Base-by-base conservation (phyloP, 1,140 invertebrate genomes). In the Neocloeon triangulifer region DNA sequence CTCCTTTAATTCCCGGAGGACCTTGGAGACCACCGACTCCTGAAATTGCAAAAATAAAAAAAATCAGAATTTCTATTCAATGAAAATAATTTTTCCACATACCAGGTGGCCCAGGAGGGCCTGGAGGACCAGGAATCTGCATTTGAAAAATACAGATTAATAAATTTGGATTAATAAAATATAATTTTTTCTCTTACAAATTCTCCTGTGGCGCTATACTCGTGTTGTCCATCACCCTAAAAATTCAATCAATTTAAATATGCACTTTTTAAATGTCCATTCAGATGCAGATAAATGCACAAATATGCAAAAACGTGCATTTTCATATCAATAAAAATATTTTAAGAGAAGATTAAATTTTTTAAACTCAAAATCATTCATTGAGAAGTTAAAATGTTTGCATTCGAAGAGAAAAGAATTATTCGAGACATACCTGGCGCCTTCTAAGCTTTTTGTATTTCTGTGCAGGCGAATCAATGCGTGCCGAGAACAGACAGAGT, bases 381-480 rank as follows among this genome's bases (percentile, higher is more conserved):
- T 23, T 23, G 12, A 12, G 12, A 8, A 23, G 8, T 23, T 23
- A 8, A 23, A 23, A 23, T 23, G 12, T 20, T 17, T 32, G 10
- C n/a, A 25, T 20, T 13, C 9, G 19, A 37, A 12, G 26, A 18
- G 21, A 34, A 37, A 28, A 30, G n/a, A n/a, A n/a, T n/a, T n/a
- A 53, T 37, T 51, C 38, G 43, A 57, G 57, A 64, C 55, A 59
- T 65, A 75, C 74, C 70, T 85, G 80, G 59, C 80, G 64, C 58
- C 81, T 61, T 50, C 79, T 69, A 47, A 86, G 66, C 54, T 86
- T 86, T 62, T 82, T 78, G 64, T 82, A 82, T 71, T 84, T 80
- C 72, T 84, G 67, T 43, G 38, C 32, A 19, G 14, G n/a, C 26
- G 12, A n/a, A n/a, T n/a, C n/a, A n/a, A n/a, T n/a, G n/a, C 39